A percentile compares a stretch with the other conserved stretches of the same genome.
These are phyloP conservation scores for Dermatemys mawii DNA, from an alignment of 2,113 vertebrate species.

Conservation along the genomic window DNA sequence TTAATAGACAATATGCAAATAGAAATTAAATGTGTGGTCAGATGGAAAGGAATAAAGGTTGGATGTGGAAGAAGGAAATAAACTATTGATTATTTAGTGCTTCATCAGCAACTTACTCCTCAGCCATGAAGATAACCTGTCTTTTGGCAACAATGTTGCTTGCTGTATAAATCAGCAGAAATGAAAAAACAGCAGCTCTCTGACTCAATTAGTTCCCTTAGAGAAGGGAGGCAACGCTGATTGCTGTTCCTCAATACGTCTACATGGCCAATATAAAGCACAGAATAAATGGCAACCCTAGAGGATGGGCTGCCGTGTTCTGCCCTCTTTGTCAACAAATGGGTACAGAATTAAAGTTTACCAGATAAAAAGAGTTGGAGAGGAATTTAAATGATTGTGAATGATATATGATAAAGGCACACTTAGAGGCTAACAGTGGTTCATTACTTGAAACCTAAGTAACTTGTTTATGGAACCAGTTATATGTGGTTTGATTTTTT, in stretches of 20 bases:
- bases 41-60: background rate
- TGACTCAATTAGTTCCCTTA: background rate
- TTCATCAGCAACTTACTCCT: background rate
- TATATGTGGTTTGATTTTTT: accelerated
- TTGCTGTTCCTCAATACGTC: background rate
- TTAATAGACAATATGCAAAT: background rate
- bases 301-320: background rate
- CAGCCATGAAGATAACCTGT: background rate
- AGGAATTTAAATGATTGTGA: background rate
- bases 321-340: background rate
- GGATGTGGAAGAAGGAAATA: background rate
- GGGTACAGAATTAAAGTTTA: background rate
- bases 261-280: accelerated
- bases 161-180: background rate
- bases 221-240: background rate
- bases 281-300: background rate
- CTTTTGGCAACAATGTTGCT: background rate
- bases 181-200: background rate
- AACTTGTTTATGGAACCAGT: background rate
- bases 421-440: background rate
- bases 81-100: background rate
- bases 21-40: background rate
- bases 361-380: background rate
- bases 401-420: background rate
- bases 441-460: background rate